Conservation (phyloP, 2,888 invertebrate genomes). For the Crematogaster levior region DNA sequence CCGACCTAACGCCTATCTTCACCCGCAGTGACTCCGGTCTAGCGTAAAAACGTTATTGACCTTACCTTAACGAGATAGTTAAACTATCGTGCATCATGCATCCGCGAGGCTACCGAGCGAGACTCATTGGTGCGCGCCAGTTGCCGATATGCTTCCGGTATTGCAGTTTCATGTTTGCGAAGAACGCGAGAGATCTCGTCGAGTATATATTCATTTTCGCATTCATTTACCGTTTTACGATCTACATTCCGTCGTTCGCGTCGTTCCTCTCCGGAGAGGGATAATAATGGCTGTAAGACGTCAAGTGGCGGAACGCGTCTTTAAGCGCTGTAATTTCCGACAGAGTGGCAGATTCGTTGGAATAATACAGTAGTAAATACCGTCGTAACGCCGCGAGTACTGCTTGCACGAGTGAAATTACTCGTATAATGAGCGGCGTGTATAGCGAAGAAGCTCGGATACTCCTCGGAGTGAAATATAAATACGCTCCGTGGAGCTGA, state of each 20-base stretch:
- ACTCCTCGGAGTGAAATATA: slow-evolving; percentile 38
- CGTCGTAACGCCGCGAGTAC: slow-evolving; percentile 16
- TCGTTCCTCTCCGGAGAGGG: not conserved
- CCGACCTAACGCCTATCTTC: not conserved
- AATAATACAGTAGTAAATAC: slow-evolving; percentile 27
- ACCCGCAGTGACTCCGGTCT: not conserved
- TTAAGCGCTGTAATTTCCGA: slow-evolving; percentile 45
- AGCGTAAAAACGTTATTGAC: slow-evolving; percentile 51
- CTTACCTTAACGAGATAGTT: slow-evolving; percentile 42
- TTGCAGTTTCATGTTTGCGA: not conserved
- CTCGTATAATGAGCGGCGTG: slow-evolving; percentile 42
- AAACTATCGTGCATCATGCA: slow-evolving; percentile 20
- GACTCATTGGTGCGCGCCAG: not conserved
- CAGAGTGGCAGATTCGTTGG: slow-evolving; percentile 30
- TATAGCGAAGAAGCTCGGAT: slow-evolving; percentile 17
- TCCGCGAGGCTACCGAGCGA: not conserved
- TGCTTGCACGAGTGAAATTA: slow-evolving; percentile 45
- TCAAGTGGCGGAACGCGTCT: slow-evolving; percentile 14
- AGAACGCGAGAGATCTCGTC: slow-evolving; percentile 14
- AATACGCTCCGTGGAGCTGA: slow-evolving; percentile 36
- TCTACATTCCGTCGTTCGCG: not conserved
- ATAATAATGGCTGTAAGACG: slow-evolving; percentile 29
- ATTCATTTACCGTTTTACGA: slow-evolving; percentile 6
- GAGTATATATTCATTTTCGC: not conserved
- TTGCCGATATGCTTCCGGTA: not conserved